These are phyloP conservation scores for Chironomus striatipennis DNA, from an alignment of 1,140 invertebrate genomes.

Conservation along the genomic window DNA sequence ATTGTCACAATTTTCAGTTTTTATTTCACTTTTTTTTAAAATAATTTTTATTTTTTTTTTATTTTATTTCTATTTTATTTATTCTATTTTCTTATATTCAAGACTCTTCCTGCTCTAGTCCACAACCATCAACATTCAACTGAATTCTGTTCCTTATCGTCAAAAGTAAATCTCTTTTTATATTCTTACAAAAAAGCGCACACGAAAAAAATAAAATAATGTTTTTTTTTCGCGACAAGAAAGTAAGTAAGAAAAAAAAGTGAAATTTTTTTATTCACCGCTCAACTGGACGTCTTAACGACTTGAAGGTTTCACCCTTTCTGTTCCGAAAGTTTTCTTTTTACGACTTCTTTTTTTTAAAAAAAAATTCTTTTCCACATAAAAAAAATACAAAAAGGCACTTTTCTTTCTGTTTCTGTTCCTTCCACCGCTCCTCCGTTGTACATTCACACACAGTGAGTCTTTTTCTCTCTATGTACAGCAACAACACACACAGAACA, in stretches of 20 bases:
- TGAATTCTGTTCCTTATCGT: background rate
- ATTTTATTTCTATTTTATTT: too few relatives aligned
- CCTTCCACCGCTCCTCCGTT: too few relatives aligned
- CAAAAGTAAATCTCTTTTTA: background rate
- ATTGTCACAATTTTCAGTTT: too few relatives aligned
- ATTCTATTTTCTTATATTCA: background rate
- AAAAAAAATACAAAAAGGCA: too few relatives aligned
- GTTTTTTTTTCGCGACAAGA: background rate
- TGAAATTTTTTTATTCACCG: background rate
- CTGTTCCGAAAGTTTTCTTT: background rate
- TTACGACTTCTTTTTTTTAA: too few relatives aligned
- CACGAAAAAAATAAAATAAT: background rate
- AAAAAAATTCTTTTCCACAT: too few relatives aligned
- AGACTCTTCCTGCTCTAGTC: background rate
- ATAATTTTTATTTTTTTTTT: background rate
- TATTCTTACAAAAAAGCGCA: background rate
- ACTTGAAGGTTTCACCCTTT: slow-evolving; percentile 12
- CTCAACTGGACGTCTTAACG: background rate
- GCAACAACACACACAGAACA: too few relatives aligned
- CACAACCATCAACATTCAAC: too few relatives aligned
- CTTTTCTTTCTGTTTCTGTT: too few relatives aligned
- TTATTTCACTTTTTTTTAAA: background rate
- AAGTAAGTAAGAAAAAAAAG: background rate
- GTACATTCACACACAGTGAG: too few relatives aligned
- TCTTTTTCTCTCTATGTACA: too few relatives aligned